These are phyloP conservation scores for Thereva nobilitata DNA, from an alignment of 2,888 invertebrate species.

Conservation along the genomic window DNA sequence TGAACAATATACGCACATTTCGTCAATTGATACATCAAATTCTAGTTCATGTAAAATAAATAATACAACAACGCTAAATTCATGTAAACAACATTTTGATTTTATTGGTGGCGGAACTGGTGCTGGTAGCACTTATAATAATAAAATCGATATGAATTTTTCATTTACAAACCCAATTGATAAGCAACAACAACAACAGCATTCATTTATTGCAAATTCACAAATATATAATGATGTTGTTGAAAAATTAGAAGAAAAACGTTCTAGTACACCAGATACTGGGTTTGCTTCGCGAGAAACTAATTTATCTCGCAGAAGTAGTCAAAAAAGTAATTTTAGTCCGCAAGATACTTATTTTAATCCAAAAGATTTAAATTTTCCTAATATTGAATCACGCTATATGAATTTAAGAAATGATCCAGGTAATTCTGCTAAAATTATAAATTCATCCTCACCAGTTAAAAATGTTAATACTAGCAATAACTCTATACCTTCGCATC, in stretches of 20 bases:
- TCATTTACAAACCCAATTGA: slow-evolving; percentile 54
- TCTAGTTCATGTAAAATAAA: slow-evolving; percentile 45
- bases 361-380: slow-evolving; percentile 38
- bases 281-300: slow-evolving; percentile 58
- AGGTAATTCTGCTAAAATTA: slow-evolving; percentile 7
- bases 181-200: slow-evolving; percentile 54
- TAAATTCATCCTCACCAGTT: slow-evolving; percentile 51
- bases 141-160: slow-evolving; percentile 53
- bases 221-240: slow-evolving; percentile 44
- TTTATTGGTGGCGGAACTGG: not conserved
- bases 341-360: slow-evolving; percentile 55
- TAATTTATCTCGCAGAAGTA: slow-evolving; percentile 56
- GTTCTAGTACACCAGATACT: slow-evolving; percentile 58
- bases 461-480: slow-evolving; percentile 51
- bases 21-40: slow-evolving; percentile 52
- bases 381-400: slow-evolving; percentile 46
- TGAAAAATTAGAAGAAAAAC: slow-evolving; percentile 54
- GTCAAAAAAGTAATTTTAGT: slow-evolving; percentile 58
- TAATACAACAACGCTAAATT: slow-evolving; percentile 9
- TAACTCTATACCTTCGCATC: slow-evolving; percentile 49
- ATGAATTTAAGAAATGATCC: slow-evolving; percentile 48
- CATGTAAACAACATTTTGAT: slow-evolving; percentile 6
- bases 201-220: slow-evolving; percentile 44
- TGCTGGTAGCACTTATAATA: slow-evolving; percentile 51
- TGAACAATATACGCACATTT: slow-evolving; percentile 50